A percentile compares a stretch with the other conserved stretches of the same genome.
These are phyloP conservation scores for Colletes collaris DNA, from an alignment of 2,888 invertebrate species.

Conservation along the genomic window DNA sequence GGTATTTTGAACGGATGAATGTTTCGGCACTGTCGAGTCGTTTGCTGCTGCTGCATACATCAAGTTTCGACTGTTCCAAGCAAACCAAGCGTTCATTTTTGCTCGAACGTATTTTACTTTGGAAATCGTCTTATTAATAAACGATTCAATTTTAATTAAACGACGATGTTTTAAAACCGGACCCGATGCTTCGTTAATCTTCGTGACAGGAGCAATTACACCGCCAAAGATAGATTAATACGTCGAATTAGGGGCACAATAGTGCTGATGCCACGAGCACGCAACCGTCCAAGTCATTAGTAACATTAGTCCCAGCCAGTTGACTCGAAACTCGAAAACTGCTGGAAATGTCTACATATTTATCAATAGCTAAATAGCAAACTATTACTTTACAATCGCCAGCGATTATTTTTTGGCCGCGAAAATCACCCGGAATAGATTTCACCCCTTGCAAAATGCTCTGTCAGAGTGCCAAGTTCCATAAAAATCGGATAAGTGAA, in stretches of 20 bases:
- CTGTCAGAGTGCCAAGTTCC: too few relatives aligned
- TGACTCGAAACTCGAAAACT: constrained; percentile 23
- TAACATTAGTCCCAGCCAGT: constrained; percentile 20
- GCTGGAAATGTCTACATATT: too few relatives aligned
- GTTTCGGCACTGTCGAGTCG: neutral
- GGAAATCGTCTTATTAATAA: too few relatives aligned
- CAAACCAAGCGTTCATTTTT: too few relatives aligned
- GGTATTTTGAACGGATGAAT: constrained; percentile 22
- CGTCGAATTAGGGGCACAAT: constrained; percentile 36
- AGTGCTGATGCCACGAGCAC: constrained; percentile 21
- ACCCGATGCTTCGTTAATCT: constrained; percentile 1
- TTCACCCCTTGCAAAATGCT: too few relatives aligned
- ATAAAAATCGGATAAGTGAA: too few relatives aligned
- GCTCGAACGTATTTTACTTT: too few relatives aligned
- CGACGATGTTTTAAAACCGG: neutral
- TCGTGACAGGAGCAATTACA: constrained; percentile 7
- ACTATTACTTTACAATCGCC: too few relatives aligned
- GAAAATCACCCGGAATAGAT: too few relatives aligned
- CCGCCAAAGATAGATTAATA: constrained; percentile 39
- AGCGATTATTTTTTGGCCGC: too few relatives aligned
- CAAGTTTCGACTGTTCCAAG: neutral
- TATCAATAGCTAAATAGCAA: too few relatives aligned
- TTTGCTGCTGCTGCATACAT: neutral
- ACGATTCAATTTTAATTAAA: neutral
- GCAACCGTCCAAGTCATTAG: constrained; percentile 28